A percentile compares a stretch with the other conserved stretches of the same genome.
phyloP scores from a whole-genome alignment of 2,888 invertebrate genomes.

The Villa cingulata region DNA sequence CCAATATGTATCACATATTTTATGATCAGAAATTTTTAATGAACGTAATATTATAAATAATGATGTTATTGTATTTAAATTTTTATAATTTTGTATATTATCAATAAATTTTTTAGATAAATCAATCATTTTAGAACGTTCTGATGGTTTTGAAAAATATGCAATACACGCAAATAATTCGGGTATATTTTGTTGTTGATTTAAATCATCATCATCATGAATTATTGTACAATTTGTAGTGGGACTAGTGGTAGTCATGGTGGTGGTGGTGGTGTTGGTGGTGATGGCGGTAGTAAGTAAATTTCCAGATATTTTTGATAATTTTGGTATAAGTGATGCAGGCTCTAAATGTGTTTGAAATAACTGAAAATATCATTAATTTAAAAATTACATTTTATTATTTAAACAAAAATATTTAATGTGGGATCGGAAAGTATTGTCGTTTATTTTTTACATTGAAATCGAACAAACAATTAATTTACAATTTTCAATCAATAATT shows the following conservation, averaged over 20 bases:
- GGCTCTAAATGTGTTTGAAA: constrained; percentile 41
- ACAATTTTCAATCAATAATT: no score
- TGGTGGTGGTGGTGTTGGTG: no score
- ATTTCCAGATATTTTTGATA: constrained; percentile 33
- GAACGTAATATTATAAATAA: constrained; percentile 36
- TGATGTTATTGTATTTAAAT: constrained; percentile 25
- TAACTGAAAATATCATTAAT: constrained; percentile 26
- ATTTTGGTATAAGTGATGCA: constrained; percentile 32
- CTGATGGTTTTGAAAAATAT: constrained; percentile 35
- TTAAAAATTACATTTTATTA: background rate
- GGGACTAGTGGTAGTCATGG: no score
- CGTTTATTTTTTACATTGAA: no score
- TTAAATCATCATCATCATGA: no score
- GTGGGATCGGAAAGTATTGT: no score
- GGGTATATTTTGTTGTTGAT: no score
- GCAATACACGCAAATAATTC: constrained; percentile 36
- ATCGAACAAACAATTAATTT: no score
- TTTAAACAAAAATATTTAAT: background rate
- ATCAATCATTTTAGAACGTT: constrained; percentile 32
- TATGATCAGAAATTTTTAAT: constrained; percentile 37
- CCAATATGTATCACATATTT: constrained; percentile 39
- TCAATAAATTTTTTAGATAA: constrained; percentile 26
- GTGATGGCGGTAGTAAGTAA: no score
- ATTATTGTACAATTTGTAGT: no score
- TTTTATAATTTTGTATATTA: constrained; percentile 20